A percentile compares a stretch with the other conserved stretches of the same genome.
These are phyloP conservation scores for Danio kyathit DNA, from an alignment of 2,797 vertebrate genomes.

Conservation along the genomic window DNA sequence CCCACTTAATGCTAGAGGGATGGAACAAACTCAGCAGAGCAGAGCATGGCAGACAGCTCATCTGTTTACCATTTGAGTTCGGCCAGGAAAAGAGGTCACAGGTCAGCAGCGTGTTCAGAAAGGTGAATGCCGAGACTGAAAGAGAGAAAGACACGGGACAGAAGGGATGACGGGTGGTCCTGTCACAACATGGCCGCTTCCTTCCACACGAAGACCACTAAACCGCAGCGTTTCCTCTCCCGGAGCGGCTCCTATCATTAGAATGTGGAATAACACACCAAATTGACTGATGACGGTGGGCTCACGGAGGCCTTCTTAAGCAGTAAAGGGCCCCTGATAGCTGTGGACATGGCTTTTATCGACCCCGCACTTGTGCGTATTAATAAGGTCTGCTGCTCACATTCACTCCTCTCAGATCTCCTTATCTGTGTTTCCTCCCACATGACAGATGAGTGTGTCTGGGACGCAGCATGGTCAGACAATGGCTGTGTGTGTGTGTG, in stretches of 20 bases:
- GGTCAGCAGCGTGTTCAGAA: slow-evolving; percentile 58
- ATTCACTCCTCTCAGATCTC: slow-evolving; percentile 58
- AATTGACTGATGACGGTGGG: slow-evolving; percentile 58
- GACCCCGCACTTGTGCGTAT: slow-evolving; percentile 61
- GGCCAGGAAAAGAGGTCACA: slow-evolving; percentile 82
- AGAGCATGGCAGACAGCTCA: slow-evolving; percentile 66
- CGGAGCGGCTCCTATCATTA: slow-evolving; percentile 45
- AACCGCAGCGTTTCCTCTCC: slow-evolving; percentile 33
- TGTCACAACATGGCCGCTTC: slow-evolving; percentile 39
- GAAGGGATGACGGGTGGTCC: slow-evolving; percentile 42
- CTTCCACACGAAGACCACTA: slow-evolving; percentile 35
- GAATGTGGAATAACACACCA: slow-evolving; percentile 34
- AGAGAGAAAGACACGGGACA: slow-evolving; percentile 19
- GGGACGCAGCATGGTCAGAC: slow-evolving; percentile 60
- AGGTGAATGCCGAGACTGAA: slow-evolving; percentile 39
- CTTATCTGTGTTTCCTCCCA: slow-evolving; percentile 61
- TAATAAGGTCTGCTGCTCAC: slow-evolving; percentile 58
- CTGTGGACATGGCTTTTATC: slow-evolving; percentile 61
- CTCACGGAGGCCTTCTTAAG: slow-evolving; percentile 56
- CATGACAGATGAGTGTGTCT: slow-evolving; percentile 61
- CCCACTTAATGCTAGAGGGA: slow-evolving; percentile 27
- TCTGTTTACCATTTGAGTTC: slow-evolving; percentile 82
- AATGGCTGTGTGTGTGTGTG: slow-evolving; percentile 53
- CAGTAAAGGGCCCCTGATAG: slow-evolving; percentile 60
- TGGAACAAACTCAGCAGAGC: slow-evolving; percentile 55